These are phyloP conservation scores for Cavia aperea DNA, from an alignment of 2,113 vertebrate genomes.

Conservation along the genomic window DNA sequence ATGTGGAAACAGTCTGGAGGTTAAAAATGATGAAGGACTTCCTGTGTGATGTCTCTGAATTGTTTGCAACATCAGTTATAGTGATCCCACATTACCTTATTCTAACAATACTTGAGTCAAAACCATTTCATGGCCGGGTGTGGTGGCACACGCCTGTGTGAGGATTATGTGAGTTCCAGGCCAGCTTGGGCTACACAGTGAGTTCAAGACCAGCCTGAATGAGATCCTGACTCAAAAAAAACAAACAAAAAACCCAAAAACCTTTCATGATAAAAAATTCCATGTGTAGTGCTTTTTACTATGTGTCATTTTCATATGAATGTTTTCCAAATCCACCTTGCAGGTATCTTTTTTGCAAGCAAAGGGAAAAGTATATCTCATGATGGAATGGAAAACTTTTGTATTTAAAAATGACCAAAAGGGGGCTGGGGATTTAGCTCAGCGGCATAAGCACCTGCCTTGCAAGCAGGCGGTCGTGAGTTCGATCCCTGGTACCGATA, in stretches of 20 bases:
- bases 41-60: background rate
- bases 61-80: background rate
- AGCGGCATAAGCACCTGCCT: no score
- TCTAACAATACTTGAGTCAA: background rate
- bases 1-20: background rate
- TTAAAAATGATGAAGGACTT: background rate
- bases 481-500: no score
- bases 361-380: background rate
- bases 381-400: background rate
- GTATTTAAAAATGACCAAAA: background rate
- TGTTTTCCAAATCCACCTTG: constrained; percentile 3
- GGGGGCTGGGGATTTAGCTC: no score
- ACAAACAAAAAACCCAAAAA: background rate
- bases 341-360: background rate
- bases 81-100: background rate
- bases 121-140: background rate
- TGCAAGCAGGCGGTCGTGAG: no score
- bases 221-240: background rate
- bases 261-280: background rate
- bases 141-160: background rate
- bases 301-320: background rate
- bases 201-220: background rate
- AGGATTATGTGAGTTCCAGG: background rate
- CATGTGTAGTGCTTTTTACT: background rate
- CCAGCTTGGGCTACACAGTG: background rate